Evolutionary conservation across 92 coral and sea anemone species (phyloP).

Genomic region (Pocillopora grandis): DNA sequence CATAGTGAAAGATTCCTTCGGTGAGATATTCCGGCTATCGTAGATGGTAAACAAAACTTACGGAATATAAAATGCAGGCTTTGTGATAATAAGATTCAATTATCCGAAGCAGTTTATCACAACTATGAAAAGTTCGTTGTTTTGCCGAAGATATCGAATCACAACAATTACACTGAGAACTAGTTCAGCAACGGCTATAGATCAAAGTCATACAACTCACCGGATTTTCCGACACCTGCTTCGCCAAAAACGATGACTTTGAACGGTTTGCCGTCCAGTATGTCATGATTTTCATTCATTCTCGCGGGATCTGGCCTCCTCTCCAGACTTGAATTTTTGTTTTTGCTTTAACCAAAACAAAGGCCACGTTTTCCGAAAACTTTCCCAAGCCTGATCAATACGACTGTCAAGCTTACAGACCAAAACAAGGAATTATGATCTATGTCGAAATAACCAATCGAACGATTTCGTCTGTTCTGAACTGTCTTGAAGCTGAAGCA

Average conservation of each 20-base stretch:
- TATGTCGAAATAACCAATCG: neutral
- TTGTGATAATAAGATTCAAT: neutral
- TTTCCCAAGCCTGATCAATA: neutral
- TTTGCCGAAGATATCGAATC: neutral
- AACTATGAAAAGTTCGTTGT: neutral
- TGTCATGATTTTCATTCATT: conserved; percentile 27
- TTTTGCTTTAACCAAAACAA: neutral
- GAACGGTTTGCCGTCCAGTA: conserved; percentile 39
- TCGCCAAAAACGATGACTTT: conserved; percentile 72
- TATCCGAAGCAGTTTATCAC: neutral
- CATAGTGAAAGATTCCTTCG: no score
- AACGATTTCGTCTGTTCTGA: neutral
- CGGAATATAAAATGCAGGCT: neutral
- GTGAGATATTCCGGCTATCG: no score
- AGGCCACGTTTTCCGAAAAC: neutral
- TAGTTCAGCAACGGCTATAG: neutral
- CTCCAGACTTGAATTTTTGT: neutral
- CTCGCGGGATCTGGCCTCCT: neutral
- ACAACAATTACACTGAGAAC: neutral
- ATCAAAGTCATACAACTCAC: conserved; percentile 35
- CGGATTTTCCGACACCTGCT: conserved; percentile 78
- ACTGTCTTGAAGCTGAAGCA: neutral
- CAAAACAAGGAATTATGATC: neutral
- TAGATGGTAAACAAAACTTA: neutral
- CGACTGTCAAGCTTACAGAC: neutral